Evolutionary conservation across 1,140 invertebrate species (phyloP).

Genomic region (Drosophila seguyi): DNA sequence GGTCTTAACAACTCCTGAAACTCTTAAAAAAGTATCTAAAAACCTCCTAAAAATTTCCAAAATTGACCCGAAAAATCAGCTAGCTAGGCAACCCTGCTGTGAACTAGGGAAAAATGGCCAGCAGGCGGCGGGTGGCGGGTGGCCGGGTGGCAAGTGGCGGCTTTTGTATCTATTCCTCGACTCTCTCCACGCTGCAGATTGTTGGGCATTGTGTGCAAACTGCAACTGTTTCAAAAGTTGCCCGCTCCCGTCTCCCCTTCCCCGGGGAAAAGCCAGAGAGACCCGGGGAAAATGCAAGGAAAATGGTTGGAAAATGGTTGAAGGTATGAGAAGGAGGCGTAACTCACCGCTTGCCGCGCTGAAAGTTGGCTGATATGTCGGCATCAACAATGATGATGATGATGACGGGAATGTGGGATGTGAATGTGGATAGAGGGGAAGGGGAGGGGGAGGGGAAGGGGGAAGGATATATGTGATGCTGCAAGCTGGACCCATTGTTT

Average conservation of each 20-base stretch:
- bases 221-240: constrained; percentile 80
- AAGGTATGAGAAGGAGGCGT: background rate
- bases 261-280: background rate
- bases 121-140: constrained; percentile 3
- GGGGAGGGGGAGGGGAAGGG: background rate
- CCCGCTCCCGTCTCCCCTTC: constrained; percentile 9
- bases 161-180: constrained; percentile 53
- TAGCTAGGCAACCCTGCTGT: background rate
- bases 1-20: too few relatives aligned
- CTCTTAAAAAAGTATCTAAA: too few relatives aligned
- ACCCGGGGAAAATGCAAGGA: too few relatives aligned
- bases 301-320: background rate
- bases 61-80: background rate
- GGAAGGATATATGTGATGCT: background rate
- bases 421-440: constrained; percentile 22
- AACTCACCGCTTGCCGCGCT: constrained; percentile 59
- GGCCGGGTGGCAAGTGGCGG: too few relatives aligned
- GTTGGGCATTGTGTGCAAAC: constrained; percentile 70
- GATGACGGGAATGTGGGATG: too few relatives aligned
- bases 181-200: constrained; percentile 29
- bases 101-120: constrained; percentile 7
- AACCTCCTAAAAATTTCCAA: background rate
- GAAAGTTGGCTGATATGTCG: constrained; percentile 74
- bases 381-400: constrained; percentile 56
- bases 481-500: constrained; percentile 6